Percentiles rank a stretch among this genome's conserved stretches.
These are phyloP conservation scores for Eulemur albifrons DNA, from an alignment of 2,797 vertebrate genomes.

Conservation along the genomic window DNA sequence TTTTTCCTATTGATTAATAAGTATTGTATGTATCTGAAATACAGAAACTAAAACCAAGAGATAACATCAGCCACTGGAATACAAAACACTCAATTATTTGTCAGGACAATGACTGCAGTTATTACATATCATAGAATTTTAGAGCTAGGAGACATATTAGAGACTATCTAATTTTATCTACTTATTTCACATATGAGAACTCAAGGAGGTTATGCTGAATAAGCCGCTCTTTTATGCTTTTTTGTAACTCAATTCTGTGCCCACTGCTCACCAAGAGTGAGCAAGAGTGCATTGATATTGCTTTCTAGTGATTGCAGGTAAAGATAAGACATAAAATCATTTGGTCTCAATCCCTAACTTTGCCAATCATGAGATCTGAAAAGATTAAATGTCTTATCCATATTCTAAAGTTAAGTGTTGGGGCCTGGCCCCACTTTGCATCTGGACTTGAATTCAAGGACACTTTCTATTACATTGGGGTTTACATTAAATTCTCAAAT, in stretches of 20 bases:
- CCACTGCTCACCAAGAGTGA: neutral
- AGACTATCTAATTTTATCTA: neutral
- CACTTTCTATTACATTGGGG: neutral
- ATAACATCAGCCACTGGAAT: neutral
- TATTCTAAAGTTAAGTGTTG: neutral
- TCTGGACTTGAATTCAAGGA: neutral
- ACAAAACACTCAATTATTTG: neutral
- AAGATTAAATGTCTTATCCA: neutral
- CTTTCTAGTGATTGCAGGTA: neutral
- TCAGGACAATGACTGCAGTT: neutral
- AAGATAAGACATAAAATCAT: neutral
- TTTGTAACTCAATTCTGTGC: neutral
- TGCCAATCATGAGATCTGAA: neutral
- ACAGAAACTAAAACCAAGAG: neutral
- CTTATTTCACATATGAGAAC: neutral
- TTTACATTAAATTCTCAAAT: neutral
- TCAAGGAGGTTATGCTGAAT: neutral
- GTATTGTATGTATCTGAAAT: neutral
- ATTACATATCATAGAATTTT: neutral
- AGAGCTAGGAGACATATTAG: neutral
- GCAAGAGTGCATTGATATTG: neutral
- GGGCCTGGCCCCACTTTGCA: neutral
- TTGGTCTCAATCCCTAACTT: neutral
- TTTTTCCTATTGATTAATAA: neutral
- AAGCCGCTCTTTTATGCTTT: neutral